A percentile compares a stretch with the other conserved stretches of the same genome.
Evolutionary conservation across 1,140 invertebrate species (phyloP).

Genomic region (Lepidostoma basale): DNA sequence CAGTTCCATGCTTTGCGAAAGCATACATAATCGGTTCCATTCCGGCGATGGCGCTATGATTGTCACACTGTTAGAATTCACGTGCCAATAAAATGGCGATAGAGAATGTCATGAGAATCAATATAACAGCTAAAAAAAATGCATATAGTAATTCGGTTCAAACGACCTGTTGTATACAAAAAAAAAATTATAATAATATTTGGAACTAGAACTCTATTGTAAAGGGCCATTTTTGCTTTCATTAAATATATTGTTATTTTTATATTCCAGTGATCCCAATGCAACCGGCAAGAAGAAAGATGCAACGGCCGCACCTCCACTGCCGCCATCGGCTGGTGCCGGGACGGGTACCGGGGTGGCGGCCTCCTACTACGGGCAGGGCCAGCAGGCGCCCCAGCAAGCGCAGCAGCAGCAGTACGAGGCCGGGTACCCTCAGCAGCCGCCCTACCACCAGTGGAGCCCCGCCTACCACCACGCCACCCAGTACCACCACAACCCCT

Average conservation of each 20-base stretch:
- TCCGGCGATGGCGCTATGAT: too few relatives aligned
- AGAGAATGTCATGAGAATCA: too few relatives aligned
- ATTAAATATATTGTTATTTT: not conserved
- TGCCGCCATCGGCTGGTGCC: constrained; percentile 25
- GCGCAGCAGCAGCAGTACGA: constrained; percentile 35
- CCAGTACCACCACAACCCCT: constrained; percentile 42
- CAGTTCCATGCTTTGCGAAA: too few relatives aligned
- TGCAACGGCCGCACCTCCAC: constrained; percentile 24
- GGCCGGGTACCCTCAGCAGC: constrained; percentile 37
- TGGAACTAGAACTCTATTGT: too few relatives aligned
- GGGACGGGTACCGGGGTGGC: constrained; percentile 2
- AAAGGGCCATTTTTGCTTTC: too few relatives aligned
- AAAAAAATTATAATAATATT: too few relatives aligned
- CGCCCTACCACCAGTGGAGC: constrained; percentile 40
- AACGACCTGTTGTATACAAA: too few relatives aligned
- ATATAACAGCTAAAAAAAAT: too few relatives aligned
- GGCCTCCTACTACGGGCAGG: constrained; percentile 12
- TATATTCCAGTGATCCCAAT: constrained; percentile 32
- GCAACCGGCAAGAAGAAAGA: constrained; percentile 34
- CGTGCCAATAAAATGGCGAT: too few relatives aligned
- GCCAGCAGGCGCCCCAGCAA: constrained; percentile 26
- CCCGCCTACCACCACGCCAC: constrained; percentile 37
- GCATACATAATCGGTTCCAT: too few relatives aligned
- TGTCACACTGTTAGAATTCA: too few relatives aligned
- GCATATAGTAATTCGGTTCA: too few relatives aligned